Conservation (phyloP, 2,113 vertebrate species). For the Chloropsis hardwickii region DNA sequence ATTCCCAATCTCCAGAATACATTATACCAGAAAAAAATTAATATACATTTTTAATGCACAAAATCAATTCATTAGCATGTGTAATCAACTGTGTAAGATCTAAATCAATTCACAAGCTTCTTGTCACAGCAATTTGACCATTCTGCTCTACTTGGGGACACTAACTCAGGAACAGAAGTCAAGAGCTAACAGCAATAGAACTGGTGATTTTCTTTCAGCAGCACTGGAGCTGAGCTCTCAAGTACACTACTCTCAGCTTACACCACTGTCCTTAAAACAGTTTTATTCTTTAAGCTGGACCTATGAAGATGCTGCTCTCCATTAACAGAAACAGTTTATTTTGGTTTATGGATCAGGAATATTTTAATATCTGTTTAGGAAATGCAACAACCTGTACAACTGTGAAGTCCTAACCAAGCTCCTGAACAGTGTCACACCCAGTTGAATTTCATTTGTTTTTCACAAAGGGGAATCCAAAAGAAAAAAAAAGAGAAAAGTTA, state of each 20-base stretch:
- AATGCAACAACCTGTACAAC: background rate
- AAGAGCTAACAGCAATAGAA: background rate
- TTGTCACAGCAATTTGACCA: background rate
- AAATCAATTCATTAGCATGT: constrained; percentile 21
- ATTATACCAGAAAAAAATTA: constrained; percentile 1
- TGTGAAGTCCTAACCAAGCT: background rate
- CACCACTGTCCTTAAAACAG: background rate
- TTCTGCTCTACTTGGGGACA: background rate
- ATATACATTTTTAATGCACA: constrained; percentile 15
- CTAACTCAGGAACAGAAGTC: background rate
- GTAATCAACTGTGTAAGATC: constrained; percentile 30
- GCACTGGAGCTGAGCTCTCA: background rate
- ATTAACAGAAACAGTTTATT: background rate
- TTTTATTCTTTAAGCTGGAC: background rate
- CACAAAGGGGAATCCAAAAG: background rate
- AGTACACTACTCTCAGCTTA: background rate
- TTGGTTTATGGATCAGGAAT: background rate
- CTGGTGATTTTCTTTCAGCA: background rate
- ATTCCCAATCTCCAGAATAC: background rate
- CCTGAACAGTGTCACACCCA: background rate
- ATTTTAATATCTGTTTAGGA: background rate
- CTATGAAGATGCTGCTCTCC: background rate
- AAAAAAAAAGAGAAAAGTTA: background rate
- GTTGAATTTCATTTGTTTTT: background rate
- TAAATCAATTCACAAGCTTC: constrained; percentile 25